A percentile compares a stretch with the other conserved stretches of the same genome.
phyloP scores from a whole-genome alignment of 2,888 invertebrate species.

The Chloroclysta siterata region DNA sequence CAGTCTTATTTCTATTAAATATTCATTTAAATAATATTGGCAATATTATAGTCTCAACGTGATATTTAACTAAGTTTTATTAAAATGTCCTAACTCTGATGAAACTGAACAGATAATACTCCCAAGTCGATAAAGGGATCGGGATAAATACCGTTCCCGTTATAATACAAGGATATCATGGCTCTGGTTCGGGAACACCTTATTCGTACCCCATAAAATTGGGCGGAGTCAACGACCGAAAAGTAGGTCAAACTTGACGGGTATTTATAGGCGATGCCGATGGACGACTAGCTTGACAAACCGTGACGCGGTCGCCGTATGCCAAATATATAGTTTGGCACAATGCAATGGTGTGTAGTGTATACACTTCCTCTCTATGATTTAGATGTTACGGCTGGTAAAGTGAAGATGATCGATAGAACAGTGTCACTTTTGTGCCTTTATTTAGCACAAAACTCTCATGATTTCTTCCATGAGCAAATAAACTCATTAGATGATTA shows the following conservation, averaged over 20 bases:
- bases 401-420: constrained; percentile 10
- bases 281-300: constrained; percentile 55
- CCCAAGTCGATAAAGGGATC: constrained; percentile 1
- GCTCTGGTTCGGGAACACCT: constrained; percentile 35
- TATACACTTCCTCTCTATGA: constrained; percentile 20
- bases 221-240: constrained; percentile 56
- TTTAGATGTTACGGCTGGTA: constrained; percentile 7
- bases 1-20: too few species aligned
- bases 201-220: constrained; percentile 51
- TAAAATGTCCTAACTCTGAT: constrained; percentile 7
- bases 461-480: too few species aligned
- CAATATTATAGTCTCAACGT: too few species aligned
- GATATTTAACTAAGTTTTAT: too few species aligned
- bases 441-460: too few species aligned
- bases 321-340: constrained; percentile 19
- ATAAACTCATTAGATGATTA: too few species aligned
- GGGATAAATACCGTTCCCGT: constrained; percentile 12
- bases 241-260: constrained; percentile 61
- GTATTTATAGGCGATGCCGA: constrained; percentile 57
- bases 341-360: neutral
- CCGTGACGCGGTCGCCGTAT: constrained; percentile 33
- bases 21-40: too few species aligned
- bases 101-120: constrained; percentile 5
- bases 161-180: constrained; percentile 9
- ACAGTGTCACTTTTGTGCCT: neutral